phyloP scores from a whole-genome alignment of 1,140 invertebrate species.

The Dryas iulia region DNA sequence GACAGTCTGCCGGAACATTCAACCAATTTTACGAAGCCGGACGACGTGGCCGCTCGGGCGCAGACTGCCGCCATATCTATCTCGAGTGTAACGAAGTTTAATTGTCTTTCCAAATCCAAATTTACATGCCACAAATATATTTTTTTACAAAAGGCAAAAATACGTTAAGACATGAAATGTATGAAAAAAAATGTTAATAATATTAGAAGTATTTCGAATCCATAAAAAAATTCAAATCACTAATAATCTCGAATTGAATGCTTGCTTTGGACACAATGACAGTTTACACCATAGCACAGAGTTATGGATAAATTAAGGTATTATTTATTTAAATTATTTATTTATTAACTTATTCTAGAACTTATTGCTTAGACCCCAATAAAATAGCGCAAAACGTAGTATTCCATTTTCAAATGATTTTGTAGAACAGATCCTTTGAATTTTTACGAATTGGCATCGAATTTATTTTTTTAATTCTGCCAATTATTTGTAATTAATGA shows the following conservation, averaged over 20 bases:
- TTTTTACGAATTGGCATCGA: slow-evolving; percentile 41
- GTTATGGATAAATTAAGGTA: slow-evolving; percentile 28
- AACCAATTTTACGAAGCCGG: slow-evolving; percentile 91
- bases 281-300: slow-evolving; percentile 45
- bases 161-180: background rate
- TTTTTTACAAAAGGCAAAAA: slow-evolving; percentile 6
- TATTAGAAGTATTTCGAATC: background rate
- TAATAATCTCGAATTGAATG: background rate
- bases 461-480: slow-evolving; percentile 47
- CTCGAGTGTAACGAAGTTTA: slow-evolving; percentile 93
- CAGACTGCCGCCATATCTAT: slow-evolving; percentile 90
- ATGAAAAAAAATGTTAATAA: background rate
- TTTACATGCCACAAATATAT: slow-evolving; percentile 31
- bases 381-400: slow-evolving; percentile 32
- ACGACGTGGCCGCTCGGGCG: slow-evolving; percentile 89
- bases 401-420: slow-evolving; percentile 32
- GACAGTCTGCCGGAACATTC: slow-evolving; percentile 86
- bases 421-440: slow-evolving; percentile 35
- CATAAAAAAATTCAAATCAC: background rate
- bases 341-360: slow-evolving; percentile 76
- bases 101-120: slow-evolving; percentile 13
- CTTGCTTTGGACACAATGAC: slow-evolving; percentile 16
- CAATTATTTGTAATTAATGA: slow-evolving; percentile 60
- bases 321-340: slow-evolving; percentile 78
- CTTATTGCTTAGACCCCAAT: slow-evolving; percentile 49